Evolutionary conservation across 2,888 invertebrate species (phyloP).

Genomic region (Pachydiplax longipennis): DNA sequence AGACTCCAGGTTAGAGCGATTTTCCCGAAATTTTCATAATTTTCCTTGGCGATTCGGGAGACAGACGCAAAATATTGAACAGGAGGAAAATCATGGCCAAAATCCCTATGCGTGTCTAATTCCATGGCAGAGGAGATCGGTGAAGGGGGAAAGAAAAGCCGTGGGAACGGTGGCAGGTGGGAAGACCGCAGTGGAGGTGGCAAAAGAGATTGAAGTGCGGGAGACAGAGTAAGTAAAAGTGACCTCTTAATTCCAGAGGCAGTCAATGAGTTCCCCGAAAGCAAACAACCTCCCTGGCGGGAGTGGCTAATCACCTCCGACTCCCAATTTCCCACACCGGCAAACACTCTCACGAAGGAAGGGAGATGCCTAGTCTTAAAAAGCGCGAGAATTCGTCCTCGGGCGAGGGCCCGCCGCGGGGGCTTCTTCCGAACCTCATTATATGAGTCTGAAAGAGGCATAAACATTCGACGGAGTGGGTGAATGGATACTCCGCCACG

Average conservation of each 20-base stretch:
- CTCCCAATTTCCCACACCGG: slow-evolving; percentile 7
- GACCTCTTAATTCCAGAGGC: slow-evolving; percentile 23
- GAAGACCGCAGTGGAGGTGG: neutral
- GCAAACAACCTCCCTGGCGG: neutral
- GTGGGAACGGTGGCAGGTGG: slow-evolving; percentile 22
- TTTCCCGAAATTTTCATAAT: no score
- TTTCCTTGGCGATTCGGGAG: no score
- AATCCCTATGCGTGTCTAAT: neutral
- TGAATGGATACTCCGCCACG: no score
- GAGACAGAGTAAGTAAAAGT: neutral
- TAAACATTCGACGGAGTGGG: no score
- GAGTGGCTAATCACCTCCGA: neutral
- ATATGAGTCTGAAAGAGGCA: no score
- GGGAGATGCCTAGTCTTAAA: neutral
- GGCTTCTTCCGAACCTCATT: neutral
- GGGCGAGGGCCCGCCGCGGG: neutral
- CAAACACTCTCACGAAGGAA: slow-evolving; percentile 9
- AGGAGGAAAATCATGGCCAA: neutral
- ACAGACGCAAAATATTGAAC: neutral
- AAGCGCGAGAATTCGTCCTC: neutral
- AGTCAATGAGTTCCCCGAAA: slow-evolving; percentile 5
- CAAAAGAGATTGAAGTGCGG: neutral
- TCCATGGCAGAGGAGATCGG: neutral
- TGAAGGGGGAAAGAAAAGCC: neutral
- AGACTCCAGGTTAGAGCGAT: no score